Evolutionary conservation across 2,888 invertebrate genomes (phyloP), one percentile per base, ranked within the genome.

Genomic region (Cataglyphis albicans): DNA sequence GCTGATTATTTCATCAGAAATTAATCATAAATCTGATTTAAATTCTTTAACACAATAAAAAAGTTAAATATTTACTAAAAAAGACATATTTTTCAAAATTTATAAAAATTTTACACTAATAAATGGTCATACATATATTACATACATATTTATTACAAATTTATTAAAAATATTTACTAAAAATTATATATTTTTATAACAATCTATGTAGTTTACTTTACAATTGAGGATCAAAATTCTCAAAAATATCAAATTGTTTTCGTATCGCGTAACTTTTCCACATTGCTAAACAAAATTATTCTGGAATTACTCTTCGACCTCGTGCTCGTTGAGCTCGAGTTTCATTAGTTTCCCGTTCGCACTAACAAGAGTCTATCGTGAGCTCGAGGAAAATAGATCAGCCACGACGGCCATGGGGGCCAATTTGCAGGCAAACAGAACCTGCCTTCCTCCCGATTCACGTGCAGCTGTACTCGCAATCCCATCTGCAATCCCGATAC

Each of bases 361-460:
- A 29, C 52, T 75, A 75, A 64, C 48, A 76, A 76, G 76, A 76
- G n/a, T 6, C 76, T 21, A 76, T 76, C 57, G 59, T n/a, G 59
- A n/a, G 38, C 21, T 21, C 6, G 21, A 25, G 7, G 78, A 70
- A 78, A 78, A 78, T 70, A 78, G 70, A 78, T 64, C 55, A 38
- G 67, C 57, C 78, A 75, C 75, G 70, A 75, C 67, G 59, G 44
- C 21, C 32, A 38, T 15, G 57, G 57, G 21, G 41, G 70, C 41
- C 68, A 59, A 78, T 78, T 78, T 68, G 57, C 78, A 52, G 70
- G 57, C 70, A 70, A 78, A 59, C 78, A 55, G 76, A 65, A 38
- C 68, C 78, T 41, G 55, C 41, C 41, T 55, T 52, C 12, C 32
- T 70, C 41, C 25, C 52, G 41, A 32, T 68, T 35, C 15, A 32